Base-by-base conservation (phyloP, 1,140 invertebrate species). In the Marisa cornuarietis region DNA sequence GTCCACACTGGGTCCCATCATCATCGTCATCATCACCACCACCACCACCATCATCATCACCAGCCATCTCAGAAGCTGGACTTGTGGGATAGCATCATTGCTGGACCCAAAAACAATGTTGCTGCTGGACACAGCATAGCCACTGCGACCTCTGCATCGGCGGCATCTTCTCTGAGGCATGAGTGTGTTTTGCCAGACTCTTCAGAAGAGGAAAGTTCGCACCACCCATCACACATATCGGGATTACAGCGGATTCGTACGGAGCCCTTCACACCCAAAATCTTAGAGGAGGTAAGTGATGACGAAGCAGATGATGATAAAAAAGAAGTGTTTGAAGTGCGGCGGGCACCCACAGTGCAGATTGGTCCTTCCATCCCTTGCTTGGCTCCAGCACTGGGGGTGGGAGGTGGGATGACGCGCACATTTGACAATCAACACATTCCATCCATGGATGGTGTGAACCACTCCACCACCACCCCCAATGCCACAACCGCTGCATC, bases 361-460 rank as follows among this genome's bases (percentile, higher is more conserved):
- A 54, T 31, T 18, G 65, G 18, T 13, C 24, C 63, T 4, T 20
- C 61, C 31, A 10, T 61, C 26, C 61, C 74, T 9, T 63, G 74
- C 74, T 61, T 76, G 61, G 51, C 74, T 26, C 74, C 74, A 14
- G 31, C 20, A 13, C 10, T 76, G 14, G 54, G 54, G 54, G 8
- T 58, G 58, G 73, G 73, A 16, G 20, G 20, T 11, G 58, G 73
- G 22, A 8, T 31, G 31, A 20, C 31, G 20, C 51, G 31, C 14
- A 13, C n/a, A 8, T 42, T 61, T 9, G 52, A 76, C 74, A 76
- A 61, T 66, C 74, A 76, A 49, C 76, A 77, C 76, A 77, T 77
- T 77, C 76, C 76, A 68, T 62, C 74, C 74, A 42, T 68, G 49
- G 76, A 77, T 24, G 51, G 76, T 26, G 42, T 77, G 65, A 77